phyloP scores from a whole-genome alignment of 2,888 invertebrate genomes.

The Brenthis hecate region DNA sequence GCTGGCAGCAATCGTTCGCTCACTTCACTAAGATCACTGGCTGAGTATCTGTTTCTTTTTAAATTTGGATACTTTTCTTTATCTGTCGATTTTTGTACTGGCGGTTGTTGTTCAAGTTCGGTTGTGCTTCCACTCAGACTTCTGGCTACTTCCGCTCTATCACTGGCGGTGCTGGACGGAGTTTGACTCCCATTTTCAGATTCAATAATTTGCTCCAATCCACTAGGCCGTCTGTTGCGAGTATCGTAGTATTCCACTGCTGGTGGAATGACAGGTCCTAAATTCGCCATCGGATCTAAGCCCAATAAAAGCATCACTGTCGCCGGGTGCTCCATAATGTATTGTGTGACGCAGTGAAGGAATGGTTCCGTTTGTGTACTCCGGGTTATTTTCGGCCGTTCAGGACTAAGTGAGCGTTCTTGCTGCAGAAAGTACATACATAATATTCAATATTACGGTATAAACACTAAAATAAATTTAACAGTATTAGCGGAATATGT shows the following conservation, averaged over 20 bases:
- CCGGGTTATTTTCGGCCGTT: conserved; percentile 65
- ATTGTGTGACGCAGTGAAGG: conserved; percentile 83
- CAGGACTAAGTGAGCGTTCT: conserved; percentile 69
- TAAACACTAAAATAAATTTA: conserved; percentile 26
- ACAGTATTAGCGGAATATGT: conserved; percentile 5
- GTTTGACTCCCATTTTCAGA: conserved; percentile 73
- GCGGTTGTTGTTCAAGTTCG: conserved; percentile 59
- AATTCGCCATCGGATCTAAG: conserved; percentile 83
- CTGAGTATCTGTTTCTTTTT: conserved; percentile 84
- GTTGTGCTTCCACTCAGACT: conserved; percentile 65
- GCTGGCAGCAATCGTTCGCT: conserved; percentile 81
- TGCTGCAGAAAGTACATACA: conserved; percentile 53
- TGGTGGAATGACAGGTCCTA: conserved; percentile 67
- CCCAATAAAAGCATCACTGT: conserved; percentile 88
- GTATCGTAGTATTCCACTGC: conserved; percentile 76
- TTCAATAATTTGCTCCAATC: conserved; percentile 74
- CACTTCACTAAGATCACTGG: conserved; percentile 85
- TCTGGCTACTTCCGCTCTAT: conserved; percentile 58
- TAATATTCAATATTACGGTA: conserved; percentile 17
- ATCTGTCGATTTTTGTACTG: conserved; percentile 64
- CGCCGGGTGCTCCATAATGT: conserved; percentile 87
- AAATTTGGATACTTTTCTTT: conserved; percentile 61
- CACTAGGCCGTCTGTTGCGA: conserved; percentile 64
- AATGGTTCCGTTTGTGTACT: conserved; percentile 85
- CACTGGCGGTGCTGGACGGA: conserved; percentile 71